Base-by-base conservation (phyloP, 2,113 vertebrate genomes). In the Hiodon tergisus region DNA sequence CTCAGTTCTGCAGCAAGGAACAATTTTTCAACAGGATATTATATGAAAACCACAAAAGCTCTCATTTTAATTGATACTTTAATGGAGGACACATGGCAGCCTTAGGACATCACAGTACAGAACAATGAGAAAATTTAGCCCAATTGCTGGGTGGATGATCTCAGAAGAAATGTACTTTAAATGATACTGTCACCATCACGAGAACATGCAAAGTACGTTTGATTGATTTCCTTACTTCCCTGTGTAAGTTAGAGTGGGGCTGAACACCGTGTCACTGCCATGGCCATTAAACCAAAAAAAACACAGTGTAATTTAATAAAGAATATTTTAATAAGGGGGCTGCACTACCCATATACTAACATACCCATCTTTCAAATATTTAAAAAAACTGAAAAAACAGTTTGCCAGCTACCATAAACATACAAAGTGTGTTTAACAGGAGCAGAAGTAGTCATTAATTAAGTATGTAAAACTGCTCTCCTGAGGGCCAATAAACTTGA, bases 251-350 rank as follows among this genome's bases (percentile, higher is more conserved):
- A 17, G 65, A 31, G 46, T 10, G 54, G n/a, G 46, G 47, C n/a
- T 31, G 59, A 74, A 58, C 73, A 7, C 10, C 67, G 63, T 59
- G 6, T n/a, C 51, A 4, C 9, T 7, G 14, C 10, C 54, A 5
- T n/a, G 51, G 75, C 82, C 81, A 85, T 82, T 88, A 80, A 86
- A 75, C 75, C 79, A 72, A 2, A 17, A 58, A 61, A 51, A 3
- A 6, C 74, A 72, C 6, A 16, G 63, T 61, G 75, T 71, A 83
- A 80, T 82, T 80, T 72, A 67, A 11, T 5, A 78, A 72, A 58
- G 78, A 53, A 65, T 81, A 83, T 81, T 72, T 74, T 79, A 75
- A 78, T 16, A 59, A 13, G 51, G 7, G 71, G 72, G 8, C 16
- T 69, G 57, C 60, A 67, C 55, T 62, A 73, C 50, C 31, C 81